Conservation (phyloP, 2,113 vertebrate species). For the Ginglymostoma cirratum region DNA sequence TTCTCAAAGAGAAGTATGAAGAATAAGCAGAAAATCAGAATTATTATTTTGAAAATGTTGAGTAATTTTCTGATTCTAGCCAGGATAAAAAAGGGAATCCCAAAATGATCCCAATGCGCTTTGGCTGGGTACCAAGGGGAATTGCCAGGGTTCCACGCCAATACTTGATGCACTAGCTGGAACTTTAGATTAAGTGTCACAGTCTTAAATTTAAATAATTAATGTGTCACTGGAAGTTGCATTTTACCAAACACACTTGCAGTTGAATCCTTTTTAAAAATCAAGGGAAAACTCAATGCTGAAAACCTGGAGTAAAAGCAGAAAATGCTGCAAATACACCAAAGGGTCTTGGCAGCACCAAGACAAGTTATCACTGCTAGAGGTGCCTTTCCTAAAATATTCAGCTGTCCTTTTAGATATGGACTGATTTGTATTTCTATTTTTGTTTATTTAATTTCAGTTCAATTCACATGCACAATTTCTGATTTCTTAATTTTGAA, state of each 20-base stretch:
- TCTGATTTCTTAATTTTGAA: neutral
- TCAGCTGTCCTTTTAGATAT: neutral
- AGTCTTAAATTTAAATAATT: too few relatives aligned
- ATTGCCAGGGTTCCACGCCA: neutral
- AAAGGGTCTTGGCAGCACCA: too few relatives aligned
- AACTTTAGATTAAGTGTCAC: neutral
- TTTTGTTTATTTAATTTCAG: neutral
- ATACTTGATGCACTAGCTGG: neutral
- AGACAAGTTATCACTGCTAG: neutral
- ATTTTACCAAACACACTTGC: neutral
- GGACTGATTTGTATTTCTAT: neutral
- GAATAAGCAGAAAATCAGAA: neutral
- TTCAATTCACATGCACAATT: neutral
- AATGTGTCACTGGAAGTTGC: neutral
- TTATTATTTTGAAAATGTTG: neutral
- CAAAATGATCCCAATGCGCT: neutral
- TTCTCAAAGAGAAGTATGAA: neutral
- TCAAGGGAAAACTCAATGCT: neutral
- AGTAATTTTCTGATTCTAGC: neutral
- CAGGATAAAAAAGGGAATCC: neutral
- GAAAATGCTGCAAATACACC: neutral
- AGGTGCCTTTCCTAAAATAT: neutral
- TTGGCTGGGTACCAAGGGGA: neutral
- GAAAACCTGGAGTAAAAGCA: neutral
- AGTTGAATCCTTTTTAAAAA: neutral